Base-by-base conservation (phyloP, 2,888 invertebrate species). In the Pilophorus perplexus region DNA sequence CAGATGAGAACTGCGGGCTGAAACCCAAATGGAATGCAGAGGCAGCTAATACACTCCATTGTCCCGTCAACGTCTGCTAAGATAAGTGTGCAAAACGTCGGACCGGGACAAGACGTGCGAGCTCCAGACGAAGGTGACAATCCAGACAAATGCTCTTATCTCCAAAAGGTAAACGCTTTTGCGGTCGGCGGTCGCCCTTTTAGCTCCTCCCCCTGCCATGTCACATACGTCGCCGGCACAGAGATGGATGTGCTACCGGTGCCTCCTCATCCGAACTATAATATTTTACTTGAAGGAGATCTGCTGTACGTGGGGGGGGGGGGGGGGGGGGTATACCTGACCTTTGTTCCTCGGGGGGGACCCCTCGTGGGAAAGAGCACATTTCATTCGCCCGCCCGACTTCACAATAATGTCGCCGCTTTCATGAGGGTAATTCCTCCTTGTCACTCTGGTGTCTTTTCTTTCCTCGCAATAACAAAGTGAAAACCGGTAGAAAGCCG, bases 321-420 rank as follows among this genome's bases (percentile, higher is more conserved):
- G n/a, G n/a, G n/a, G n/a, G n/a, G n/a, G n/a, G n/a, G n/a, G n/a
- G n/a, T n/a, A n/a, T n/a, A 23, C 46, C 46, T 46, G 46, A 46
- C 46, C 46, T 46, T 46, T 23, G 46, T 46, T 46, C 23, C 22
- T 25, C 46, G 3, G 23, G 12, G 23, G 10, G 14, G n/a, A n/a
- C n/a, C n/a, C n/a, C n/a, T 46, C 23, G 46, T 46, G 46, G 46
- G 46, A 46, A 46, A 46, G 46, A 46, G 46, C 46, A 46, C 46
- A 46, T 46, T 46, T 46, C 46, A 46, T 46, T 25, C 20, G n/a
- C n/a, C n/a, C n/a, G n/a, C n/a, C n/a, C n/a, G n/a, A n/a, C n/a
- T n/a, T n/a, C n/a, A n/a, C 25, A 14, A 46, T 25, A 46, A 22
- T 22, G 12, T 38, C 46, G 16, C 14, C 23, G 46, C 46, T 25